Conservation (phyloP, 2,888 invertebrate genomes). For the Chaitophorus viminalis region DNA sequence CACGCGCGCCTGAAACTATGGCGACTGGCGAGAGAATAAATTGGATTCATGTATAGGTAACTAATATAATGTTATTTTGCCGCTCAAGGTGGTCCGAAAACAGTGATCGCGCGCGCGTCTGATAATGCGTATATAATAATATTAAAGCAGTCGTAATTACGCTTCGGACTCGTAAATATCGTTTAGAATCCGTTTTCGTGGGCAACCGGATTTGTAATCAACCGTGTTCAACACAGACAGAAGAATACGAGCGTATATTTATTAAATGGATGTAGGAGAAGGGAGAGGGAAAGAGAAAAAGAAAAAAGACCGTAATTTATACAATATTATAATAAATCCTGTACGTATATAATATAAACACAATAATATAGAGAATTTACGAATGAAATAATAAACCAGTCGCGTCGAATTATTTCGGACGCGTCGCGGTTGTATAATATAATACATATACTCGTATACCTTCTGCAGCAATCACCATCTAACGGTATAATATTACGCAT, state of each 20-base stretch:
- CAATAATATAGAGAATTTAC: neutral
- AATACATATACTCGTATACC: too few species aligned
- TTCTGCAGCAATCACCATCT: neutral
- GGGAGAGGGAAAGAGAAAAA: neutral
- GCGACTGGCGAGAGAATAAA: too few species aligned
- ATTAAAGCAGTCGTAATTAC: slow-evolving; percentile 11
- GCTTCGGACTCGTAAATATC: slow-evolving; percentile 48
- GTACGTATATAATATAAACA: too few species aligned
- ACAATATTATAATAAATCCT: neutral
- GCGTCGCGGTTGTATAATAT: neutral
- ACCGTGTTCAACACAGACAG: slow-evolving; percentile 6
- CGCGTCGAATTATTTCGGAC: neutral
- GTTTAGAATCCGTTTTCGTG: slow-evolving; percentile 39
- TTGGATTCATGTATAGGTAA: neutral
- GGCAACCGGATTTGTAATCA: slow-evolving; percentile 44
- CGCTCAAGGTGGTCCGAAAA: slow-evolving; percentile 50
- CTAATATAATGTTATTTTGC: neutral
- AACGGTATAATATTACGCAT: too few species aligned
- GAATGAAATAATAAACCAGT: slow-evolving; percentile 18
- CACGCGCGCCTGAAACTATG: neutral
- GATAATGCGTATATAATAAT: neutral
- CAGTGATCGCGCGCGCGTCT: neutral
- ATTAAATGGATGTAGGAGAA: too few species aligned
- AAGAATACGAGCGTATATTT: slow-evolving; percentile 4
- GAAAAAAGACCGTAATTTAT: neutral